Base-by-base conservation (phyloP, 2,113 vertebrate species). In the Suncus etruscus region DNA sequence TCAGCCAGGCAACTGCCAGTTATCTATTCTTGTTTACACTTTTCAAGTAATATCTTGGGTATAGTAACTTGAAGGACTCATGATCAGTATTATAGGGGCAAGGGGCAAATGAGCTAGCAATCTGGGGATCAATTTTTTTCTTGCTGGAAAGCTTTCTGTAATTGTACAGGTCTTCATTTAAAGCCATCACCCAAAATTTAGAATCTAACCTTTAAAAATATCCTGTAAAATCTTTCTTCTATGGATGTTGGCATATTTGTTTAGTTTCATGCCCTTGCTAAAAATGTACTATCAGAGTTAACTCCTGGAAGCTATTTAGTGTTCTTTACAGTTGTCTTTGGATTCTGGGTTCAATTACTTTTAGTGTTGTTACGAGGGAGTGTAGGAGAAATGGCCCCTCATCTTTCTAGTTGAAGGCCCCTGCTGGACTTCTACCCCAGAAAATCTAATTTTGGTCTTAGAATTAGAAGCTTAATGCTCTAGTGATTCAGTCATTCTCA, bases 181-280 rank as follows among this genome's bases (percentile, higher is more conserved):
- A 39, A 39, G 5, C 39, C 39, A 39, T 65, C 63, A 72, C 73
- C 69, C 51, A 16, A 54, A 54, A 54, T 54, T 54, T 54, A 54
- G 54, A 54, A 54, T 54, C 54, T 54, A 54, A 54, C 9, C 54
- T 15, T 54, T 15, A 54, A 54, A 54, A 54, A 54, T 81, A 16
- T 4, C 14, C 73, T 61, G 79, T 89, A 92, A 83, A 90, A 93
- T 39, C 82, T n/a, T 86, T 86, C 72, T 4, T 54, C 73, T 81
- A 83, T 51, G 54, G 39, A 32, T 47, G 93, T 90, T 51, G 63
- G 8, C 11, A 18, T 82, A 16, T 81, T 84, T 85, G 24, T 86
- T 88, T 58, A 74, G 69, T 90, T 75, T 79, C 50, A 77, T 8
- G 80, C 39, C 73, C 91, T 94, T 87, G 69, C 68, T 93, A 20